Percentiles rank a stretch among this genome's conserved stretches.
Conservation (phyloP, 2,888 invertebrate species). For the Spatulosminthurus flaviceps region DNA sequence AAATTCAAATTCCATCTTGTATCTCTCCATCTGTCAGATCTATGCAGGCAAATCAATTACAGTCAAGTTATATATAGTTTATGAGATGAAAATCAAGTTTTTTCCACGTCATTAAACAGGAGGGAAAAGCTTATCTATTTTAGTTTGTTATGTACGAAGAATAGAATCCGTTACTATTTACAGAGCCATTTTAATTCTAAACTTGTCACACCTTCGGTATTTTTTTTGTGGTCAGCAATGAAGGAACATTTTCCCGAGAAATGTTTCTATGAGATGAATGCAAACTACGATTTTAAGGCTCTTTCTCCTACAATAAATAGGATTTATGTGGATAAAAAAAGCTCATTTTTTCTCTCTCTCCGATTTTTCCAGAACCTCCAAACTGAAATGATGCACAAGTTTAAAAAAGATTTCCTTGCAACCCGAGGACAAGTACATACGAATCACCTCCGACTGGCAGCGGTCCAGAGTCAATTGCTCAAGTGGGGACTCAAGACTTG, state of each 20-base stretch:
- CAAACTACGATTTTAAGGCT: neutral
- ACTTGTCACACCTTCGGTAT: neutral
- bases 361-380: constrained; percentile 55
- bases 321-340: neutral
- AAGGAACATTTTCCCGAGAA: neutral
- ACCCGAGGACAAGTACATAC: constrained; percentile 52
- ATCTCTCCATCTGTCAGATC: constrained; percentile 40
- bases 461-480: constrained; percentile 58
- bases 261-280: neutral
- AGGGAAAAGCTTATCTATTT: no score
- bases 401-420: constrained; percentile 55
- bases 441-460: constrained; percentile 56
- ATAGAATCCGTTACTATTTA: no score
- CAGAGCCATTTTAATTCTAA: neutral
- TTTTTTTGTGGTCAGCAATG: neutral
- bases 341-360: constrained; percentile 22
- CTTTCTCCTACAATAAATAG: neutral
- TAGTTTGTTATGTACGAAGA: no score
- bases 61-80: constrained; percentile 12
- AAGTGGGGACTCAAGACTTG: constrained; percentile 59
- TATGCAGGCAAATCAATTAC: constrained; percentile 37
- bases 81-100: neutral
- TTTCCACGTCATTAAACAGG: neutral
- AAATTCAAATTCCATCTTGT: neutral
- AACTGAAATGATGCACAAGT: constrained; percentile 45